Conservation (phyloP, 2,888 invertebrate genomes). For the Lepidochrysops patricia region DNA sequence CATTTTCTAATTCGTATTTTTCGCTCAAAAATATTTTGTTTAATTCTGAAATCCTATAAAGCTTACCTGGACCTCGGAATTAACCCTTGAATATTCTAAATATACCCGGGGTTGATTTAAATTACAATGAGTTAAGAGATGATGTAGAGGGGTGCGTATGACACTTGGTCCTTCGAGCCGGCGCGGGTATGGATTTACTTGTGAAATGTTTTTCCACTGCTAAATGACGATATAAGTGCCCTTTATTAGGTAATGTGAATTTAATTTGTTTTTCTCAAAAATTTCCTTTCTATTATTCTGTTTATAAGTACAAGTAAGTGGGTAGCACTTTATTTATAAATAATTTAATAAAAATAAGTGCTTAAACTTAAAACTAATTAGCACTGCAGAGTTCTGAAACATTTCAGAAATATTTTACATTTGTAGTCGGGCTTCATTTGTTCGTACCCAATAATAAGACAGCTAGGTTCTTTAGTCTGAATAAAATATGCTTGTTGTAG, state of each 20-base stretch:
- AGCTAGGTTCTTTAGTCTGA: conserved; percentile 6
- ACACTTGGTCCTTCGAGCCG: conserved; percentile 28
- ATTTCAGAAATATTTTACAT: not conserved
- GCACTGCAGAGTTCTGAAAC: not conserved
- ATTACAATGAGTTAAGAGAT: conserved; percentile 43
- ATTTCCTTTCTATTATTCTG: too few species aligned
- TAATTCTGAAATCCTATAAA: conserved; percentile 16
- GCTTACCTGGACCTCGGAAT: conserved; percentile 22
- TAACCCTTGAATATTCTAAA: conserved; percentile 30
- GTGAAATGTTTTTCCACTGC: not conserved
- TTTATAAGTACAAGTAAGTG: too few species aligned
- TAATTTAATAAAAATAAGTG: too few species aligned
- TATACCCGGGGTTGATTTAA: conserved; percentile 44
- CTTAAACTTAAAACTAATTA: not conserved
- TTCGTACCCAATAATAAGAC: conserved; percentile 1
- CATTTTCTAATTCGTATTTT: not conserved
- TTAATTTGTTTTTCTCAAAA: not conserved
- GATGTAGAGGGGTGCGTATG: conserved; percentile 30
- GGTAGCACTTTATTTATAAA: too few species aligned
- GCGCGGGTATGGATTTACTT: not conserved
- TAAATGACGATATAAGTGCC: not conserved
- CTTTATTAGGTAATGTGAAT: not conserved
- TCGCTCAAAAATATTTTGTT: not conserved
- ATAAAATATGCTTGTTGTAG: conserved; percentile 4
- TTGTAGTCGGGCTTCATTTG: not conserved